Evolutionary conservation across 2,797 vertebrate species (phyloP).

Genomic region (Pseudochromis fuscus): DNA sequence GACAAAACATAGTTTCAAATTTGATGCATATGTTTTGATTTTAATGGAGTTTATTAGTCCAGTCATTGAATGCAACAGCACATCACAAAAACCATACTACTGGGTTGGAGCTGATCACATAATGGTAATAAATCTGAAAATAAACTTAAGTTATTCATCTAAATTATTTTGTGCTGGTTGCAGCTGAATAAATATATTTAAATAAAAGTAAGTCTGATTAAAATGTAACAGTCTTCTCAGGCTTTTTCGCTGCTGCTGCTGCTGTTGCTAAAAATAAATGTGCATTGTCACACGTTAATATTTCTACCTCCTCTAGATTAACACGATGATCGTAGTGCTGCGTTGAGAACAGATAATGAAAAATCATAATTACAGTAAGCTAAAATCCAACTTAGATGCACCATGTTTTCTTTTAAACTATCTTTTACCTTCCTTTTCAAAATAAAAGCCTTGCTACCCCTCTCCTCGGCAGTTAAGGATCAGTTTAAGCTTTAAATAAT

Average conservation of each 20-base stretch:
- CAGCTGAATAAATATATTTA: neutral
- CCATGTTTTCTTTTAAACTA: neutral
- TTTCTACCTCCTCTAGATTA: neutral
- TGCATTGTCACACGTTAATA: neutral
- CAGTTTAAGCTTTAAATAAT: neutral
- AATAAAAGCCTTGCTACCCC: neutral
- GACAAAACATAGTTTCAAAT: no score
- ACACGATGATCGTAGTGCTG: no score
- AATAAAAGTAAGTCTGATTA: neutral
- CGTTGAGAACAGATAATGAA: neutral
- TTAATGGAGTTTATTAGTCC: neutral
- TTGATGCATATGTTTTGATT: neutral
- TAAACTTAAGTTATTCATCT: neutral
- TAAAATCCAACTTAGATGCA: no score
- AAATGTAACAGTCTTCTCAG: neutral
- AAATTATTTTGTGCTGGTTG: neutral
- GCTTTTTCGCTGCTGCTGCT: neutral
- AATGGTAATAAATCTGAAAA: neutral
- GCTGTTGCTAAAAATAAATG: neutral
- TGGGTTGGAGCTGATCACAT: no score
- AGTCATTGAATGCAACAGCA: neutral
- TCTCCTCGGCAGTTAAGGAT: neutral
- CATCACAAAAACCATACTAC: no score
- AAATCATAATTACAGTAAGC: neutral
- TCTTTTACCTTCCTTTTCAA: neutral